A percentile compares a stretch with the other conserved stretches of the same genome.
Evolutionary conservation across 1,140 invertebrate genomes (phyloP).

Genomic region (Augochlora pura): DNA sequence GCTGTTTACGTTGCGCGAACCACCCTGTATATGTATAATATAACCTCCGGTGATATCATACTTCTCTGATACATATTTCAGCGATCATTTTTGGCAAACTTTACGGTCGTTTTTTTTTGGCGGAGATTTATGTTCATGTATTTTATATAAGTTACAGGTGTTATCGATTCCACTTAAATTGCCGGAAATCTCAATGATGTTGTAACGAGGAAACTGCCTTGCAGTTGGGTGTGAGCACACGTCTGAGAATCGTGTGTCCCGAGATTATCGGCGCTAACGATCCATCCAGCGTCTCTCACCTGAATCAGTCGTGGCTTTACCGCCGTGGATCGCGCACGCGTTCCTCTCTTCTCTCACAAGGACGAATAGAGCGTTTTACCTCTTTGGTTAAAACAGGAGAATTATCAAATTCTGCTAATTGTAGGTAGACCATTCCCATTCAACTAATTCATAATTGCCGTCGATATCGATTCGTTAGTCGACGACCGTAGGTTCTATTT

Average conservation of each 20-base stretch:
- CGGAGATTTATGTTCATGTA: no score
- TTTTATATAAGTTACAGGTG: fast-evolving
- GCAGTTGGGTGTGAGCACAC: background rate
- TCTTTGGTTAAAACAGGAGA: background rate
- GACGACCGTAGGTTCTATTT: background rate
- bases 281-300: conserved; percentile 40
- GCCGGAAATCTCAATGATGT: conserved; percentile 1
- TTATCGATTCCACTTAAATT: background rate
- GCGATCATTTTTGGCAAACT: no score
- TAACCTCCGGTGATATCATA: no score
- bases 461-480: background rate
- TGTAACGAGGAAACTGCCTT: background rate
- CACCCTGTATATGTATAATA: no score
- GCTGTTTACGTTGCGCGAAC: no score
- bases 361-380: background rate
- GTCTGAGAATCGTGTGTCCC: background rate
- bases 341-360: background rate
- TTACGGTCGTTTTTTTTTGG: no score
- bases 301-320: conserved; percentile 42
- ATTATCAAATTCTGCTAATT: background rate
- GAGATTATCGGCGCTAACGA: conserved; percentile 23
- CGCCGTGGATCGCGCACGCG: conserved; percentile 34
- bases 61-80: no score
- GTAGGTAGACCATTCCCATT: conserved; percentile 11
- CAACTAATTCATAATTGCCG: no score